Base-by-base conservation (phyloP, 2,888 invertebrate species). In the Desoria tigrina region DNA sequence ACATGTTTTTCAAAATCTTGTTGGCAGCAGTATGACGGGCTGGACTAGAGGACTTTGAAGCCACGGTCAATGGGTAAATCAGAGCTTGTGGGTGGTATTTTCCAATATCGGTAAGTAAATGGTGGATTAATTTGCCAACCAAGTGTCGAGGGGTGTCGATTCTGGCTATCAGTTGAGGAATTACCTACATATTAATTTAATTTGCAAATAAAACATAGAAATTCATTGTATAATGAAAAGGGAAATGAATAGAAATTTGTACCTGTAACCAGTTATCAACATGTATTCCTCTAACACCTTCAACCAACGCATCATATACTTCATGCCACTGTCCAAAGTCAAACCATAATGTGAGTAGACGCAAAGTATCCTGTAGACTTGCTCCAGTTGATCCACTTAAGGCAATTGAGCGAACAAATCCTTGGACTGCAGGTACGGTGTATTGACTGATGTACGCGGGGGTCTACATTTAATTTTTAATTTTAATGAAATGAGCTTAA, bases 231-330 rank as follows among this genome's bases (percentile, higher is more conserved):
- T 45, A 28, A 49, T 18, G 16, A 53, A 50, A 65, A 24, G 54
- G 65, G 9, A n/a, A 16, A 39, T 16, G 21, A 18, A 45, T n/a
- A 28, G 53, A 32, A 49, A 28, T 16, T 26, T 55, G 42, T 72
- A 84, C 84, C 85, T 99, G 98, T 11, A 99, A 84, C 99, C 99
- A 99, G 2, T 96, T 98, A 78, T 97, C 95, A 68, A 99, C 94
- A 79, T 96, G 94, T 45, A 98, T 95, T 1, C 90, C 86, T 75
- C 92, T 87, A 73, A 98, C 90, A 1, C 96, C 96, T 76, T 94
- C 95, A 0, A 89, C 86, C 42, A 99, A 86, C 0, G 95, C 94
- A 72, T 96, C 94, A 78, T 94, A 91, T 0, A 99, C 97, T 75
- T 94, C 92, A 0, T 90, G 87, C 82, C 91, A 89, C 73, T 97